Evolutionary conservation across 2,797 vertebrate species (phyloP).

Genomic region (Platalea minor): DNA sequence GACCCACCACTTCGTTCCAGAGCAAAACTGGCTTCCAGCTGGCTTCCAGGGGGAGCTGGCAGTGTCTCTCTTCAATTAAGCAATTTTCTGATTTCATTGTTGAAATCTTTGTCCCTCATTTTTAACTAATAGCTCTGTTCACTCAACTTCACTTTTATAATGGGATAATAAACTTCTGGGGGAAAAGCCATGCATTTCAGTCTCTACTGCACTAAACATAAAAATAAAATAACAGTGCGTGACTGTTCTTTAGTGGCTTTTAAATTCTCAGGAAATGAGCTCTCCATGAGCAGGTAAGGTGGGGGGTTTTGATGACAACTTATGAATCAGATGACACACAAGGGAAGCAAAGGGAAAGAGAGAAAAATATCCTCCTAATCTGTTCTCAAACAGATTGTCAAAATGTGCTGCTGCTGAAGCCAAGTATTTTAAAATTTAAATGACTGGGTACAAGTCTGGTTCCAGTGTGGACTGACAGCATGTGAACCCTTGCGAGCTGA

Average conservation of each 20-base stretch:
- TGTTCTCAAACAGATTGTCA: neutral
- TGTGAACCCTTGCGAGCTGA: neutral
- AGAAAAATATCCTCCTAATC: neutral
- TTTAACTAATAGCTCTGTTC: neutral
- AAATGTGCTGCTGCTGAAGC: neutral
- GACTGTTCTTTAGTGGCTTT: neutral
- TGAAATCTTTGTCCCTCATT: constrained; percentile 19
- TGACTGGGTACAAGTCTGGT: neutral
- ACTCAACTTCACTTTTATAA: constrained; percentile 22
- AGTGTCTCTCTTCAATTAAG: neutral
- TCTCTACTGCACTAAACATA: neutral
- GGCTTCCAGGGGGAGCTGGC: constrained; percentile 26
- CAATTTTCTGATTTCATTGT: constrained; percentile 5
- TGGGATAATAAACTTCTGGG: constrained; percentile 24
- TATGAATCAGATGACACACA: neutral
- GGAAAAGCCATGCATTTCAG: constrained; percentile 16
- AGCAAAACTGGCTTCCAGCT: constrained; percentile 13
- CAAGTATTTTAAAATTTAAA: neutral
- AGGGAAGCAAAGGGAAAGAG: neutral
- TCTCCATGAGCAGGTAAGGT: constrained; percentile 7
- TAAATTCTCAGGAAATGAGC: constrained; percentile 34
- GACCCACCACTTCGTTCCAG: neutral
- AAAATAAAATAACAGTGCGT: neutral
- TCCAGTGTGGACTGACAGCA: neutral
- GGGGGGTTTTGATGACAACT: neutral